Base-by-base conservation (phyloP, 2,113 vertebrate species). In the Ceyx margarethae region DNA sequence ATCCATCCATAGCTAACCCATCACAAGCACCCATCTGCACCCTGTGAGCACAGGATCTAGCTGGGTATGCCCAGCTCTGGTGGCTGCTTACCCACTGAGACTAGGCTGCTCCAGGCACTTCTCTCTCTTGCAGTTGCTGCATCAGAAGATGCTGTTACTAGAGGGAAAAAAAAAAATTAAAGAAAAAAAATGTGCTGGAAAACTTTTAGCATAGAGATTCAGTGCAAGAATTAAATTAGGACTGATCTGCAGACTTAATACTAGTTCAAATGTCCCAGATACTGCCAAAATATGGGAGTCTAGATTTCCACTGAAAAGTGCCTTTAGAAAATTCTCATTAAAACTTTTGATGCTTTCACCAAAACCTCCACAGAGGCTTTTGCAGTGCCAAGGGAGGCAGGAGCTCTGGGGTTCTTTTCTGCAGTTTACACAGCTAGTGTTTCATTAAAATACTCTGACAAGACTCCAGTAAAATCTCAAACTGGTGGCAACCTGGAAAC, bases 31-130 rank as follows among this genome's bases (percentile, higher is more conserved):
- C 48, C 62, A 22, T 14, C 35, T 53, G 53, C 58, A 68, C 26
- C 22, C 58, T 2, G 2, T 9, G 48, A 50, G 33, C 1, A 1
- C 1, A 1, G 51, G 50, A 77, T 62, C 56, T 29, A 45, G 17
- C 68, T 73, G 1, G 0, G 28, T 28, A 25, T 19, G 23, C 11
- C 35, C 64, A 20, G n/a, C 3, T 18, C 87, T 42, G 74, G 46
- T n/a, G 54, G 31, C 35, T 79, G 26, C 67, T 72, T 16, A 18
- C 75, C 57, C 53, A 18, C 1, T 1, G 31, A 77, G 35, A 33
- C 22, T 4, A 11, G 40, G 53, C 65, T 50, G 81, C 46, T 67
- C 42, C 46, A 40, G 61, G 61, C 66, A 74, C n/a, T 16, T 51
- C 21, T 10, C 43, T 50, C 40, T 65, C 65, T 87, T 65, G 45